A percentile compares a stretch with the other conserved stretches of the same genome.
phyloP scores from a whole-genome alignment of 2,797 vertebrate species.

The Acanthis flammea region DNA sequence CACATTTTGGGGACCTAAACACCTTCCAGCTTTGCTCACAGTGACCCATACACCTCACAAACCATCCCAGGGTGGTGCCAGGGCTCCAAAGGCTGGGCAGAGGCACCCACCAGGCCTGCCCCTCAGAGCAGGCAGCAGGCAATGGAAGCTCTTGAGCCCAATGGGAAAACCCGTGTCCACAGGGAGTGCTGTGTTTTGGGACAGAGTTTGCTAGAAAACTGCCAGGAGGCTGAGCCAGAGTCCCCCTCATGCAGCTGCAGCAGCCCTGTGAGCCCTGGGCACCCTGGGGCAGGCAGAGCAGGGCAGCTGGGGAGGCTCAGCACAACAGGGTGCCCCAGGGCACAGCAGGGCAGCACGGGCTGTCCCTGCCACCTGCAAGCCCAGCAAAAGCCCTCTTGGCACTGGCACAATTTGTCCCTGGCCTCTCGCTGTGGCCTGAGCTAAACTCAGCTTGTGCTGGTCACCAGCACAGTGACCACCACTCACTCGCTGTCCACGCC shows the following conservation, averaged over 20 bases:
- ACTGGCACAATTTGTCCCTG: background rate
- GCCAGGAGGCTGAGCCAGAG: background rate
- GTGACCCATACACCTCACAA: background rate
- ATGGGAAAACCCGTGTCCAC: rapidly evolving
- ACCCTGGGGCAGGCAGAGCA: rapidly evolving
- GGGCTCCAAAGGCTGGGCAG: background rate
- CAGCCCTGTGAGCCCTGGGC: background rate
- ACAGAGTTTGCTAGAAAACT: background rate
- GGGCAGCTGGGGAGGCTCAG: background rate
- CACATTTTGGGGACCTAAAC: background rate
- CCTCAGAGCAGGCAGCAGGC: rapidly evolving
- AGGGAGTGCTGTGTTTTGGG: background rate
- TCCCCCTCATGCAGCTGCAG: background rate
- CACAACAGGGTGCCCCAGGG: background rate
- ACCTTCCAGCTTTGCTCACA: background rate
- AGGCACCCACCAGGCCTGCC: background rate
- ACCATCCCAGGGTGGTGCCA: rapidly evolving
- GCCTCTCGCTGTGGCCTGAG: background rate
- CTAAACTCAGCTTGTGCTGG: background rate
- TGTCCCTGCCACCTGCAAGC: background rate
- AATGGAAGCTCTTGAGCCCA: background rate
- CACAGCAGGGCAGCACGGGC: background rate
- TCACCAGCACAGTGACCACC: background rate
- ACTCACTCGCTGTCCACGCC: rapidly evolving
- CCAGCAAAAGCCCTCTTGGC: background rate